These are phyloP conservation scores for Ridgeia piscesae DNA, from an alignment of 1,140 invertebrate genomes.

Conservation along the genomic window DNA sequence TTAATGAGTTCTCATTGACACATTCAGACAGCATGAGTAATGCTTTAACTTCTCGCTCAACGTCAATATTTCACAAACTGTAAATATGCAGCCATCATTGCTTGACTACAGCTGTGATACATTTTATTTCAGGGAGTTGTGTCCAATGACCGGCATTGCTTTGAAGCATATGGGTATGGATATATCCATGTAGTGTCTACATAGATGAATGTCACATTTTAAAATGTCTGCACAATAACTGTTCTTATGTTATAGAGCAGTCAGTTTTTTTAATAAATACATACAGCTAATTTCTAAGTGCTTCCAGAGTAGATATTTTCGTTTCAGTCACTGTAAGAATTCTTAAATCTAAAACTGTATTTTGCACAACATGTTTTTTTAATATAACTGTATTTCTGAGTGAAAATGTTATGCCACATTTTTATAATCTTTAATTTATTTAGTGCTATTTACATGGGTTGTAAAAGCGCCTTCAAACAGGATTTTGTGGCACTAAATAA, in stretches of 20 bases:
- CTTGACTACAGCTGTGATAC: neutral
- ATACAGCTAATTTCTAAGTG: neutral
- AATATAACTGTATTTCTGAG: too few species aligned
- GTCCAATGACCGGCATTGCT: conserved; percentile 59
- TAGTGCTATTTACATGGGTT: too few species aligned
- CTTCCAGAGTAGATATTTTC: neutral
- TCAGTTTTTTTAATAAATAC: neutral
- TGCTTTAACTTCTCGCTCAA: neutral
- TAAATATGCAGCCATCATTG: too few species aligned
- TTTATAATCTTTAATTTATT: too few species aligned
- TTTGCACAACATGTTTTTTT: too few species aligned
- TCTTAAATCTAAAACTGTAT: too few species aligned
- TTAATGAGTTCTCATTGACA: neutral
- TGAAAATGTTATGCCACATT: too few species aligned
- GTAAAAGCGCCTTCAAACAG: too few species aligned
- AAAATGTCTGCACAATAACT: neutral
- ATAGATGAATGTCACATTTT: neutral
- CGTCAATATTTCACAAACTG: too few species aligned
- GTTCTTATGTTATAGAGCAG: neutral
- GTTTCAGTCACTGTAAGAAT: neutral
- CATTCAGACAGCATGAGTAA: neutral
- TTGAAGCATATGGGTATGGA: conserved; percentile 58
- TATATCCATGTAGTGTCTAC: conserved; percentile 23
- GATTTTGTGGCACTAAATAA: too few species aligned
- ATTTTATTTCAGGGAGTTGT: conserved; percentile 49